Percentiles rank a stretch among this genome's conserved stretches.
Conservation (phyloP, 2,797 vertebrate species). For the Notolepis coatsorum region DNA sequence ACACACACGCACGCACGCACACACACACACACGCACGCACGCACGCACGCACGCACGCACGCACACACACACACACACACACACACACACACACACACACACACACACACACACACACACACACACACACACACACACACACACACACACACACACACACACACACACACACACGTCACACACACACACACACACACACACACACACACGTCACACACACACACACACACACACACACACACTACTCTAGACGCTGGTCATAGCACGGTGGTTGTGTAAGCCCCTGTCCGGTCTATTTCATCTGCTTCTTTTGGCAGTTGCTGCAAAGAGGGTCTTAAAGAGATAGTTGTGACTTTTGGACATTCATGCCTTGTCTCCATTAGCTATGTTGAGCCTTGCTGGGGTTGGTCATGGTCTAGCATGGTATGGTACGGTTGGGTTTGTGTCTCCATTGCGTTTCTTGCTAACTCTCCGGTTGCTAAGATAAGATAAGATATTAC, state of each 20-base stretch:
- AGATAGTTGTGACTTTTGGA: too few species aligned
- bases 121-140: slow-evolving; percentile 15
- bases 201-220: neutral
- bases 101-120: slow-evolving; percentile 22
- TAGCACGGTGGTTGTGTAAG: slow-evolving; percentile 43
- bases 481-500: too few species aligned
- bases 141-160: neutral
- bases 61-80: neutral
- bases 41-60: neutral
- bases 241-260: slow-evolving; percentile 25
- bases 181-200: neutral
- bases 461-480: too few species aligned
- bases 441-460: too few species aligned
- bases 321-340: slow-evolving; percentile 8
- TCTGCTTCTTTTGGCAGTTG: slow-evolving; percentile 20
- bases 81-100: slow-evolving; percentile 2
- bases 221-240: slow-evolving; percentile 10
- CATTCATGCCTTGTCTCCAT: too few species aligned
- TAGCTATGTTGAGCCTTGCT: too few species aligned
- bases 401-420: too few species aligned
- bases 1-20: slow-evolving; percentile 8
- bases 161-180: neutral
- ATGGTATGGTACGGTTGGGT: too few species aligned
- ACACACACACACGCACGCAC: neutral
- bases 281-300: slow-evolving; percentile 31